phyloP scores from a whole-genome alignment of 2,888 invertebrate genomes.

The Ennomos fuscantarius region DNA sequence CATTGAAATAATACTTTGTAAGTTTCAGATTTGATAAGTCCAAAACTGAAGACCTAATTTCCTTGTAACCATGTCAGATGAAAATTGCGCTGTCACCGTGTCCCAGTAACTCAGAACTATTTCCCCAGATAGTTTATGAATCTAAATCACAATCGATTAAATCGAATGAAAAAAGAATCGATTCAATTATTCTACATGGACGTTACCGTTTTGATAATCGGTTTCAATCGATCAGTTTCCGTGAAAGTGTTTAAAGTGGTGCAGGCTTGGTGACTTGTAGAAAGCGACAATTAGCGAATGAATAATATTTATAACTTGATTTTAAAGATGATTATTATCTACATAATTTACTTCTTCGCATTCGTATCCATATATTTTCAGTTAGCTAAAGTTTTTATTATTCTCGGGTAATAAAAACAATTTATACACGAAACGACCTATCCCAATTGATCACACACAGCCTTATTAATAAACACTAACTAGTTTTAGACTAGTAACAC shows the following conservation, averaged over 20 bases:
- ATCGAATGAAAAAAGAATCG: slow-evolving; percentile 48
- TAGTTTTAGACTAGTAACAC: too few species aligned
- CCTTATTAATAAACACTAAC: too few species aligned
- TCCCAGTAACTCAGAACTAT: slow-evolving; percentile 29
- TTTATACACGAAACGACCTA: too few species aligned
- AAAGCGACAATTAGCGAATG: slow-evolving; percentile 3
- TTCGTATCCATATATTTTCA: too few species aligned
- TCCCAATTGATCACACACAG: too few species aligned
- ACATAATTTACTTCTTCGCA: too few species aligned
- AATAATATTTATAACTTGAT: not conserved
- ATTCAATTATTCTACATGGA: slow-evolving; percentile 71
- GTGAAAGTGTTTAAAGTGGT: slow-evolving; percentile 68
- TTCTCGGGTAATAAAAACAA: too few species aligned
- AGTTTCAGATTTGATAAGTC: not conserved
- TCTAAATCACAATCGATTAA: slow-evolving; percentile 31
- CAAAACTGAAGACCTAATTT: not conserved
- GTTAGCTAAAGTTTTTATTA: too few species aligned
- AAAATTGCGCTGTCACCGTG: slow-evolving; percentile 24
- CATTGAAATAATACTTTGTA: too few species aligned
- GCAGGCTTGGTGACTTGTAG: slow-evolving; percentile 13
- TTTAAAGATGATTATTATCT: too few species aligned
- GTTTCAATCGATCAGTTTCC: slow-evolving; percentile 70
- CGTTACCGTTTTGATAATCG: slow-evolving; percentile 78
- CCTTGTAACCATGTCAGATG: slow-evolving; percentile 8
- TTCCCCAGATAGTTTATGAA: slow-evolving; percentile 19